phyloP scores from a whole-genome alignment of 2,113 vertebrate genomes.

The Apteryx mantelli region DNA sequence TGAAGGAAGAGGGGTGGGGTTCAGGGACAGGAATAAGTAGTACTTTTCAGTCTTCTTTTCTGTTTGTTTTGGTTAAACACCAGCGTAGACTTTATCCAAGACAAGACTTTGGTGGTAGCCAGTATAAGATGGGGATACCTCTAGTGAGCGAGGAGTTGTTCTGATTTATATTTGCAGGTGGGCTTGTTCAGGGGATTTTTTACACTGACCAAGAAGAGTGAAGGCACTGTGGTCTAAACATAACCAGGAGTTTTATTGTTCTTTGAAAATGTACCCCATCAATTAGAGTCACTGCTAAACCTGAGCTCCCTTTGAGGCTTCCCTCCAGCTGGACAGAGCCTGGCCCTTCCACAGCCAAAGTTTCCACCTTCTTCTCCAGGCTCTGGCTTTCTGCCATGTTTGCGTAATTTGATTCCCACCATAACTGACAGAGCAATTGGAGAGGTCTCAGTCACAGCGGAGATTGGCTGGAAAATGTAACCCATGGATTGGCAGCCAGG shows the following conservation, averaged over 20 bases:
- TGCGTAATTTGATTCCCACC: neutral
- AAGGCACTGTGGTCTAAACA: neutral
- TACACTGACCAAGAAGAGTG: neutral
- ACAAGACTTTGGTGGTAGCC: neutral
- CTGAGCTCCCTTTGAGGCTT: neutral
- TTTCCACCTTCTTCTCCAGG: neutral
- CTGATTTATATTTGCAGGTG: neutral
- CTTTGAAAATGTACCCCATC: neutral
- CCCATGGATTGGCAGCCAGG: slow-evolving; percentile 2
- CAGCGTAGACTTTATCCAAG: neutral
- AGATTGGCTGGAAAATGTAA: slow-evolving; percentile 8
- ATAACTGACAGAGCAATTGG: neutral
- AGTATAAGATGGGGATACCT: neutral
- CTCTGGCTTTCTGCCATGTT: neutral
- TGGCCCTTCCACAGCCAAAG: neutral
- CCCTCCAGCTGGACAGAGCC: neutral
- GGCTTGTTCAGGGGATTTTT: neutral
- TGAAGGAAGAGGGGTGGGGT: neutral
- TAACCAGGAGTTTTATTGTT: neutral
- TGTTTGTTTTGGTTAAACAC: neutral
- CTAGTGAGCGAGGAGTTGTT: neutral
- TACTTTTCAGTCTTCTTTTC: neutral
- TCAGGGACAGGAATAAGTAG: neutral
- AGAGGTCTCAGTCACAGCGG: neutral
- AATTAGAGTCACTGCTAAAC: neutral